Evolutionary conservation across 1,140 invertebrate genomes (phyloP).

Genomic region (Zaprionus kolodkinae): DNA sequence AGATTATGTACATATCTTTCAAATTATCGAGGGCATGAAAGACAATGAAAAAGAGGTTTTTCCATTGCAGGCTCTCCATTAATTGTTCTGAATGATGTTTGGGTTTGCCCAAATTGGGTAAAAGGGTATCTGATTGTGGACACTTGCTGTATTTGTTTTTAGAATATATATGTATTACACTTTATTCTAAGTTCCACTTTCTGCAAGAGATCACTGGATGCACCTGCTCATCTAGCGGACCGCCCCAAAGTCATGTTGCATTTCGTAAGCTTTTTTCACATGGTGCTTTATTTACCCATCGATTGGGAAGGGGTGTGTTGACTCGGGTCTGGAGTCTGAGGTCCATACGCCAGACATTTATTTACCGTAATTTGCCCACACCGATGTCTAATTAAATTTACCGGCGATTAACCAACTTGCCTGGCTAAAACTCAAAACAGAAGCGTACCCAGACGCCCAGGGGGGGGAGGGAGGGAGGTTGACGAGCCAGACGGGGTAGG

Average conservation of each 20-base stretch:
- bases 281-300: conserved; percentile 38
- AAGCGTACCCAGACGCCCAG: conserved; percentile 25
- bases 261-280: conserved; percentile 36
- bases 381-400: conserved; percentile 80
- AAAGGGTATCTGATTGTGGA: too few relatives aligned
- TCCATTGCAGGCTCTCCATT: too few relatives aligned
- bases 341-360: conserved; percentile 72
- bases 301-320: too few relatives aligned
- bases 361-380: conserved; percentile 76
- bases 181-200: too few relatives aligned
- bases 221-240: not conserved
- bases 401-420: conserved; percentile 81
- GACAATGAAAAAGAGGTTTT: too few relatives aligned
- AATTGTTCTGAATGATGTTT: too few relatives aligned
- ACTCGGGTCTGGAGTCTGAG: not conserved
- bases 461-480: conserved; percentile 32
- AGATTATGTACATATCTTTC: too few relatives aligned
- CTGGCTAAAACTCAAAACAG: conserved; percentile 71
- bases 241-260: conserved; percentile 45
- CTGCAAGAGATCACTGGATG: not conserved
- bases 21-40: too few relatives aligned
- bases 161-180: too few relatives aligned
- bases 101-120: too few relatives aligned
- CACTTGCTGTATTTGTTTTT: too few relatives aligned
- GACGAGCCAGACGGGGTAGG: conserved; percentile 27